Evolutionary conservation across 2,113 vertebrate genomes (phyloP).

Genomic region (Sturnira hondurensis): DNA sequence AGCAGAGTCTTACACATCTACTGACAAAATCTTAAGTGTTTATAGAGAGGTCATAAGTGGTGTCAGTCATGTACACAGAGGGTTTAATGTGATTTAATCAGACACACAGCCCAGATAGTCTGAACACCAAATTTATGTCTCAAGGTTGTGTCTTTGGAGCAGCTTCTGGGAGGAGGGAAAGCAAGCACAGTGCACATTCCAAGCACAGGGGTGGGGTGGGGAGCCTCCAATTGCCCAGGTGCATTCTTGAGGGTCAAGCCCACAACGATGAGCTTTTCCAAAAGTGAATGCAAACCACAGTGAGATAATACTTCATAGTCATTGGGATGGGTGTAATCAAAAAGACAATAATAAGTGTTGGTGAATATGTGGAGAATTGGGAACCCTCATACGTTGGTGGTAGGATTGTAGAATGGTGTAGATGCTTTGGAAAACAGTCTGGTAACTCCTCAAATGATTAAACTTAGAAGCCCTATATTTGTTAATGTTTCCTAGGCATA

Average conservation of each 20-base stretch:
- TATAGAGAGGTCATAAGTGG: neutral
- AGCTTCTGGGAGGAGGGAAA: neutral
- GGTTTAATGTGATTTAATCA: neutral
- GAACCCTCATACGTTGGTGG: neutral
- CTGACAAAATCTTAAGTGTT: neutral
- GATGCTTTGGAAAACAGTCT: neutral
- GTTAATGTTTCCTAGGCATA: neutral
- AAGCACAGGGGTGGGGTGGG: neutral
- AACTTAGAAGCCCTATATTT: neutral
- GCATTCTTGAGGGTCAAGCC: neutral
- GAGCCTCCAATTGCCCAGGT: neutral
- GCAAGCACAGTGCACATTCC: neutral
- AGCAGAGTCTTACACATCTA: neutral
- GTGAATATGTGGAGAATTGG: neutral
- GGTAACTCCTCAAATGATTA: neutral
- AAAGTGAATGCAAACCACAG: neutral
- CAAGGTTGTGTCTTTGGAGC: neutral
- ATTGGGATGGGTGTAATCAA: neutral
- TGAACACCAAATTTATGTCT: neutral
- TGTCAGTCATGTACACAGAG: neutral
- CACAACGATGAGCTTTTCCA: neutral
- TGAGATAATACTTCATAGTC: neutral
- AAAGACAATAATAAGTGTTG: neutral
- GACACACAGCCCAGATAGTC: neutral
- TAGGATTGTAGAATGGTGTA: neutral